A percentile compares a stretch with the other conserved stretches of the same genome.
Evolutionary conservation across 1,140 invertebrate genomes (phyloP).

Genomic region (Manduca sexta): DNA sequence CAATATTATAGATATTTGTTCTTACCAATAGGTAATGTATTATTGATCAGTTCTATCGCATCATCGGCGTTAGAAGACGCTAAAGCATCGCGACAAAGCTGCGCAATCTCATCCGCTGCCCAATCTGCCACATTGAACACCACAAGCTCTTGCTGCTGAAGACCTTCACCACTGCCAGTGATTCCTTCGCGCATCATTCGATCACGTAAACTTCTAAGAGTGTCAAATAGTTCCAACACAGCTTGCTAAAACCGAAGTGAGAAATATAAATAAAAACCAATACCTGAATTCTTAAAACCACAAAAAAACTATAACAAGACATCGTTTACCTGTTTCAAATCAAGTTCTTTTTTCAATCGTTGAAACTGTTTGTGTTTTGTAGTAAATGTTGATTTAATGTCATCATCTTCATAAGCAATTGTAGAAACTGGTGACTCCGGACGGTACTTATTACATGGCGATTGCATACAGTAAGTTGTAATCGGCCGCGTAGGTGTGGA

Average conservation of each 20-base stretch:
- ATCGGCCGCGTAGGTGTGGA: slow-evolving; percentile 10
- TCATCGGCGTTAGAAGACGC: slow-evolving; percentile 29
- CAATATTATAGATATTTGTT: too few relatives aligned
- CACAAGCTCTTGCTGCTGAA: slow-evolving; percentile 35
- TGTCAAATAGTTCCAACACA: slow-evolving; percentile 45
- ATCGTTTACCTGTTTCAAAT: slow-evolving; percentile 49
- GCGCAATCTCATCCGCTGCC: slow-evolving; percentile 45
- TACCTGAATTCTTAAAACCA: too few relatives aligned
- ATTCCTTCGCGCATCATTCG: slow-evolving; percentile 39
- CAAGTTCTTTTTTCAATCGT: slow-evolving; percentile 49
- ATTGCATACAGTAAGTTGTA: slow-evolving; percentile 9
- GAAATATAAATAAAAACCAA: neutral
- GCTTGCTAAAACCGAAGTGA: slow-evolving; percentile 37
- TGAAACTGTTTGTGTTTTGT: slow-evolving; percentile 46
- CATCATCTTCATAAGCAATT: slow-evolving; percentile 22
- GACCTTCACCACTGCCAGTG: slow-evolving; percentile 26
- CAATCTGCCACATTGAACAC: slow-evolving; percentile 60
- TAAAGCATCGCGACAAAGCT: slow-evolving; percentile 41
- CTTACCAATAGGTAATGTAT: slow-evolving; percentile 35
- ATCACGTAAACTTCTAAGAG: slow-evolving; percentile 36
- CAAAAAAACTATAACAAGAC: neutral
- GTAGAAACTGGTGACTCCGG: neutral
- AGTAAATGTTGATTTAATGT: slow-evolving; percentile 30
- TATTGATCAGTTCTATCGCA: slow-evolving; percentile 37
- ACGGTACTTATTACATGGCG: neutral